Conservation (phyloP, 2,113 vertebrate genomes). For the Crotalus viridis region DNA sequence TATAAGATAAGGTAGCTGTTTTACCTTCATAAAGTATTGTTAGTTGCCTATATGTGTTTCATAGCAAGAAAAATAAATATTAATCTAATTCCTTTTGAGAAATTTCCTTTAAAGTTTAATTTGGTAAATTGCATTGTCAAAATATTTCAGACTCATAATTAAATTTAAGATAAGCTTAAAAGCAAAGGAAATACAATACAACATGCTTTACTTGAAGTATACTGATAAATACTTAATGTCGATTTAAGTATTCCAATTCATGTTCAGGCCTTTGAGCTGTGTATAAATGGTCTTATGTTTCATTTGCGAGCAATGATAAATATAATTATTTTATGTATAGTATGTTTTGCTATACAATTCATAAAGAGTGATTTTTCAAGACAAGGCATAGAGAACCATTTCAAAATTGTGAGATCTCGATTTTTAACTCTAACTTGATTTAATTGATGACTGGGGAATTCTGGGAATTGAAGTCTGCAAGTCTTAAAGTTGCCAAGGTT, state of each 20-base stretch:
- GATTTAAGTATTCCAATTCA: background rate
- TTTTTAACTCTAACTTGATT: background rate
- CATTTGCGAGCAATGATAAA: background rate
- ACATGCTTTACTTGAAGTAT: background rate
- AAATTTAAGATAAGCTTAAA: background rate
- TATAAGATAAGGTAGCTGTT: background rate
- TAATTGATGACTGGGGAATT: background rate
- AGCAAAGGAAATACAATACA: background rate
- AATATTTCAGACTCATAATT: background rate
- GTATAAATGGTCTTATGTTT: background rate
- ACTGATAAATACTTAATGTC: background rate
- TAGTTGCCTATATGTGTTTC: background rate
- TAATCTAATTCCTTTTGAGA: background rate
- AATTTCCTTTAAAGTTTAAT: background rate
- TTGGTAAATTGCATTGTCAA: background rate
- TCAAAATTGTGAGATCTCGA: background rate
- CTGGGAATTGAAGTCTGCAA: background rate
- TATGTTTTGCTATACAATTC: background rate
- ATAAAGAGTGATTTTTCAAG: background rate
- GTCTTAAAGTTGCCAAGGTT: background rate
- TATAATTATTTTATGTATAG: background rate
- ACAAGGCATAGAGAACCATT: background rate
- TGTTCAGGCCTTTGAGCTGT: background rate
- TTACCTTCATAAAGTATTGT: background rate
- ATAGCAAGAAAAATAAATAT: background rate